Percentiles rank a stretch among this genome's conserved stretches.
phyloP scores from a whole-genome alignment of 2,113 vertebrate species.

The Athene cunicularia region DNA sequence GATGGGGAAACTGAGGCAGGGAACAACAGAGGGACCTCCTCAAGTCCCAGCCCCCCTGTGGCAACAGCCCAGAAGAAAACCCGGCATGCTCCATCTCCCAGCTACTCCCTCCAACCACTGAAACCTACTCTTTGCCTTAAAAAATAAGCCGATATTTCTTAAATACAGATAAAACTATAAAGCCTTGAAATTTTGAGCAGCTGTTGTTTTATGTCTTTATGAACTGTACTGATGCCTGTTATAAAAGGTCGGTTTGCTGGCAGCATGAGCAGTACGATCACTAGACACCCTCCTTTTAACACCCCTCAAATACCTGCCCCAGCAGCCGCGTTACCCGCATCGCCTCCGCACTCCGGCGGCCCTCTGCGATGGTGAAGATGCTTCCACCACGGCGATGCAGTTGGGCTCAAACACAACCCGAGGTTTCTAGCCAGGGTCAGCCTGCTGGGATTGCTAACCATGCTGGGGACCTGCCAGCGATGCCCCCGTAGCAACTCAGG shows the following conservation, averaged over 20 bases:
- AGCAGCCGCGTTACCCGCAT: rapidly evolving
- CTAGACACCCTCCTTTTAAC: not conserved
- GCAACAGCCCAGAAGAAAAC: not conserved
- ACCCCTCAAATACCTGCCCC: not conserved
- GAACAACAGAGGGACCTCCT: not conserved
- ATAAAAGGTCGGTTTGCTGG: slow-evolving; percentile 39
- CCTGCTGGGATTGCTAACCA: rapidly evolving
- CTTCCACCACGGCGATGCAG: rapidly evolving
- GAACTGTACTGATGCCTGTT: slow-evolving; percentile 19
- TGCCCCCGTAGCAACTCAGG: not conserved
- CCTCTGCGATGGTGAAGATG: rapidly evolving
- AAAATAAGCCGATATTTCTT: slow-evolving; percentile 18
- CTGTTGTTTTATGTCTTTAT: slow-evolving; percentile 58
- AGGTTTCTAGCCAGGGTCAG: not conserved
- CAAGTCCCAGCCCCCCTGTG: rapidly evolving
- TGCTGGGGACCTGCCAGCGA: not conserved
- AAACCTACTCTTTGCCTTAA: not conserved
- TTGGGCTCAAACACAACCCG: not conserved
- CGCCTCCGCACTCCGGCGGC: not conserved
- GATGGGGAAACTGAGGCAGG: not conserved
- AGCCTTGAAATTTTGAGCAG: slow-evolving; percentile 50
- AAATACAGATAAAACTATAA: slow-evolving; percentile 49
- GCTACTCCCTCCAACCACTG: not conserved
- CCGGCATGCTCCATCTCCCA: not conserved
- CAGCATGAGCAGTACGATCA: not conserved